phyloP scores from a whole-genome alignment of 2,797 vertebrate genomes.

The Microtus obscurus region DNA sequence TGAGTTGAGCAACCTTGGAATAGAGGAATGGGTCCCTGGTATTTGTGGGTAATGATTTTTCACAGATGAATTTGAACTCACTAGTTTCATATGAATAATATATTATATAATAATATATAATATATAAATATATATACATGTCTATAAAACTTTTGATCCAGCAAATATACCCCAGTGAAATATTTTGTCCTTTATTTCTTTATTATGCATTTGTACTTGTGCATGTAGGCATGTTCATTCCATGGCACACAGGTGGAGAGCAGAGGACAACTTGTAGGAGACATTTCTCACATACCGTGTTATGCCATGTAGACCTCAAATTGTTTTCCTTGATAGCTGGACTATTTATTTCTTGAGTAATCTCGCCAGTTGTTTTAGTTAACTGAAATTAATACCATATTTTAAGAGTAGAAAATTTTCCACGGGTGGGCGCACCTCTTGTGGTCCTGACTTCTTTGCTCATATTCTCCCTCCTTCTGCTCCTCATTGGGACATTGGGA shows the following conservation, averaged over 20 bases:
- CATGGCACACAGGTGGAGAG: background rate
- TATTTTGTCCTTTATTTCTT: background rate
- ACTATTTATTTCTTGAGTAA: background rate
- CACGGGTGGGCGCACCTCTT: too few relatives aligned
- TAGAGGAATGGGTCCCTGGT: background rate
- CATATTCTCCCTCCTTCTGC: too few relatives aligned
- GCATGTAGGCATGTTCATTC: background rate
- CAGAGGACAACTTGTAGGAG: background rate
- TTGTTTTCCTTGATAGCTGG: background rate
- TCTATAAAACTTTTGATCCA: background rate
- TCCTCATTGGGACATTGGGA: too few relatives aligned
- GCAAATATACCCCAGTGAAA: background rate
- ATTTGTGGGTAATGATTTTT: background rate
- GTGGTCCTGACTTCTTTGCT: too few relatives aligned
- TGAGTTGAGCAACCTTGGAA: background rate
- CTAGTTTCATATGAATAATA: background rate
- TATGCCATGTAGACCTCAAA: background rate
- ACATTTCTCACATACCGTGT: background rate
- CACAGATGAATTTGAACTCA: background rate
- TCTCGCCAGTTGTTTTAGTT: background rate
- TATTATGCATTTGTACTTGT: background rate
- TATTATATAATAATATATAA: too few relatives aligned
- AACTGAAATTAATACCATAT: background rate
- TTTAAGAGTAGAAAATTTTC: background rate
- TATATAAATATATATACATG: too few relatives aligned